Evolutionary conservation across 2,888 invertebrate species (phyloP).

Genomic region (Machimus rusticus): DNA sequence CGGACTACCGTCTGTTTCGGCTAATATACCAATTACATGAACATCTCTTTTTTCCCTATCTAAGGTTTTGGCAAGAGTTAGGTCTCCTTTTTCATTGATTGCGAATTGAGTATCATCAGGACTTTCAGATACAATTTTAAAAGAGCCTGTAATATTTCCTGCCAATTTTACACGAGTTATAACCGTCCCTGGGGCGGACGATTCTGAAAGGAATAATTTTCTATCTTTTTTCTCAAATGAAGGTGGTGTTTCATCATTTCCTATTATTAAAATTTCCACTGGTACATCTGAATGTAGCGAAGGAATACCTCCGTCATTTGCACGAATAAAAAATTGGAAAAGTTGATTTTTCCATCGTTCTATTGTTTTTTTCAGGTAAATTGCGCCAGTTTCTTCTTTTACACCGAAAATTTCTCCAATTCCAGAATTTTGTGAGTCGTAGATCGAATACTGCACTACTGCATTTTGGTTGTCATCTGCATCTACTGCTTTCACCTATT

Average conservation of each 20-base stretch:
- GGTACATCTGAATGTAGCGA: conserved; percentile 83
- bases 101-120: conserved; percentile 73
- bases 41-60: conserved; percentile 77
- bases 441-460: conserved; percentile 77
- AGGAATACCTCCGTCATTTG: conserved; percentile 79
- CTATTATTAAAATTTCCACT: conserved; percentile 80
- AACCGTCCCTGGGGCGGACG: conserved; percentile 71
- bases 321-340: conserved; percentile 89
- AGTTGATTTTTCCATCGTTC: conserved; percentile 70
- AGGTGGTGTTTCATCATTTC: conserved; percentile 74
- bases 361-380: conserved; percentile 72
- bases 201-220: conserved; percentile 83
- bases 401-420: conserved; percentile 76
- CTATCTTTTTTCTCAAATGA: conserved; percentile 76
- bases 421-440: conserved; percentile 72
- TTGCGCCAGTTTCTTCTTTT: conserved; percentile 76
- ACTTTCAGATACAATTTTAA: conserved; percentile 69
- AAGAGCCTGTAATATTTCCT: conserved; percentile 70
- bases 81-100: conserved; percentile 75
- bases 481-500: conserved; percentile 75
- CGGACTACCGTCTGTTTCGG: conserved; percentile 76
- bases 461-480: conserved; percentile 78
- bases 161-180: conserved; percentile 73
- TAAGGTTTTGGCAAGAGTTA: conserved; percentile 76
- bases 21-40: conserved; percentile 75